Evolutionary conservation across 2,113 vertebrate species (phyloP), one percentile per base, ranked within the genome.

Genomic region (Perca fluviatilis): DNA sequence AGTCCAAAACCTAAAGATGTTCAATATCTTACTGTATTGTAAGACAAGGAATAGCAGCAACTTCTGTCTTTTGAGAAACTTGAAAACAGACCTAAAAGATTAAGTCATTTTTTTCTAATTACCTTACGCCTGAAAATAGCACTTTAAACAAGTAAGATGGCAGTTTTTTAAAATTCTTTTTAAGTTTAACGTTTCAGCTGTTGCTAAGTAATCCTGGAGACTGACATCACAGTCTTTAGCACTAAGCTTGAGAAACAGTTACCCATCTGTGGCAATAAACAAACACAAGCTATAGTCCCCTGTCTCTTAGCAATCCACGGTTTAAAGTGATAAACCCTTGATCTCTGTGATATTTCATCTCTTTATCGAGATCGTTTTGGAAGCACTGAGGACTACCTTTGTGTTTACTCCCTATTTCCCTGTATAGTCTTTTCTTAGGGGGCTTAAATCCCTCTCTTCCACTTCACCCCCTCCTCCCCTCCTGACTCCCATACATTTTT

Each of bases 291-390:
- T 21, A 18, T 49, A 61, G 33, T 67, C 58, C 67, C 47, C 27
- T 75, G 27, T 69, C 6, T 27, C 23, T 50, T 69, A 19, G 27
- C 49, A 58, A 43, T 63, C 36, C 27, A 19, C 10, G 8, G 8
- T 77, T 77, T 64, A 79, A 88, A 82, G 54, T 8, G 50, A 74
- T 79, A 87, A 88, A 80, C 49, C 36, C 65, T 74, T 85, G 64
- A 88, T 87, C 77, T 56, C 77, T 82, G 25, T 54, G 25, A 86
- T 91, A 87, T 93, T 90, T 78, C 64, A 82, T 80, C 53, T 86
- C 70, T 89, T 90, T 84, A 89, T 89, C 83, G 69, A 79, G 72
- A 75, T 83, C 72, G 80, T 88, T 79, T 75, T 36, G 15, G 51
- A 65, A 69, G 62, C n/a, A 58, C 74, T 67, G 71, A 13, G 60